Evolutionary conservation across 2,797 vertebrate genomes (phyloP).

Genomic region (Chromis chromis): DNA sequence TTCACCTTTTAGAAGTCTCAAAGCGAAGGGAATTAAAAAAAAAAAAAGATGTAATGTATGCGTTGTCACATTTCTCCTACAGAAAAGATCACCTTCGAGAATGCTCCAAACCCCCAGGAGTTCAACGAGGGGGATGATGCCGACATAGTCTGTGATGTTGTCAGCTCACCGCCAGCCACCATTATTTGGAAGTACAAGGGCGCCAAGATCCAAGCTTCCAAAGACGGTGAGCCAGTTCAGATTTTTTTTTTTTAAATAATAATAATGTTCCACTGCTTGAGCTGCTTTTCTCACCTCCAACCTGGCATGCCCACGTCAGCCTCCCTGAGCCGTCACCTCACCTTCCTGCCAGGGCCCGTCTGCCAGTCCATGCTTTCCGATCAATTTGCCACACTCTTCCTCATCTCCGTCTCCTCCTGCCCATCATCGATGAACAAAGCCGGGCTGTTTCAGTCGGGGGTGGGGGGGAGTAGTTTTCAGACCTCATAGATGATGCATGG

Average conservation of each 20-base stretch:
- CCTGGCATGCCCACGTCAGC: slow-evolving; percentile 1
- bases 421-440: slow-evolving; percentile 44
- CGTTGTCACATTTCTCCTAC: slow-evolving; percentile 45
- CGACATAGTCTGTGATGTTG: slow-evolving; percentile 92
- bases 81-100: slow-evolving; percentile 98
- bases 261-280: slow-evolving; percentile 4
- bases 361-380: slow-evolving; percentile 49
- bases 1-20: too few relatives aligned
- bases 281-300: slow-evolving; percentile 40
- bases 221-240: slow-evolving; percentile 90
- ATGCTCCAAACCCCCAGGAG: slow-evolving; percentile 92
- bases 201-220: slow-evolving; percentile 88
- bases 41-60: too few relatives aligned
- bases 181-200: slow-evolving; percentile 95
- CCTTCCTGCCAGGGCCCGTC: slow-evolving; percentile 26
- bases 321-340: slow-evolving; percentile 29
- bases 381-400: slow-evolving; percentile 51
- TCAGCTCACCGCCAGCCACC: slow-evolving; percentile 92
- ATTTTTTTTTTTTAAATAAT: not conserved
- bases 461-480: slow-evolving; percentile 31
- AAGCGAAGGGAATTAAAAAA: too few relatives aligned
- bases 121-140: slow-evolving; percentile 95
- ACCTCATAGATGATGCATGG: slow-evolving; percentile 47
- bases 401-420: slow-evolving; percentile 39
- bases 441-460: slow-evolving; percentile 34